Conservation (phyloP, 2,888 invertebrate species). For the Caenorhabditis doughertyi region DNA sequence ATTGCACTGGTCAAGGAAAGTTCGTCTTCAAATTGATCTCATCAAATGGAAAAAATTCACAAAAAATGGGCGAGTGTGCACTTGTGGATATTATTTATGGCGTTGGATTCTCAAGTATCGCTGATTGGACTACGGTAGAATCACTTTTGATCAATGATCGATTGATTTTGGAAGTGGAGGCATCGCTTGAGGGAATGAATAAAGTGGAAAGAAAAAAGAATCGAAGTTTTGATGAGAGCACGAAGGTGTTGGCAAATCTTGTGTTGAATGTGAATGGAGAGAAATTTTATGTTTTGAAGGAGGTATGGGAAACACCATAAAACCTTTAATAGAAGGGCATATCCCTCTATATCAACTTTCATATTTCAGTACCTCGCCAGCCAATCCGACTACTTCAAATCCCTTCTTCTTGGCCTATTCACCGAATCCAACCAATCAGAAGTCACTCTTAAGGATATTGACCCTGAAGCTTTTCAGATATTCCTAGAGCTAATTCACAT, state of each 20-base stretch:
- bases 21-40: too few relatives aligned
- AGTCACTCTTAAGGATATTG: background rate
- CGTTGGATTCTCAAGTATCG: background rate
- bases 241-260: background rate
- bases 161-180: background rate
- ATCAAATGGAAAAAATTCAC: too few relatives aligned
- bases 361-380: background rate
- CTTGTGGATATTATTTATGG: too few relatives aligned
- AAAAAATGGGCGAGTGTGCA: too few relatives aligned
- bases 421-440: background rate
- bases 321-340: too few relatives aligned
- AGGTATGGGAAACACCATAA: too few relatives aligned
- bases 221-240: background rate
- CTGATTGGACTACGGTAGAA: background rate
- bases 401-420: background rate
- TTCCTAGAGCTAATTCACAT: background rate
- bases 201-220: background rate
- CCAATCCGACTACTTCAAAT: background rate
- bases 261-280: background rate
- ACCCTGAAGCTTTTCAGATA: background rate
- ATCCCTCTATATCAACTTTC: too few relatives aligned
- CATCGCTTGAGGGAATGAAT: too few relatives aligned
- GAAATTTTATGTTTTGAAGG: background rate
- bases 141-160: background rate
- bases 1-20: too few relatives aligned